Percentiles rank a stretch among this genome's conserved stretches.
These are phyloP conservation scores for Pheosia gnoma DNA, from an alignment of 2,888 invertebrate genomes.

Conservation along the genomic window DNA sequence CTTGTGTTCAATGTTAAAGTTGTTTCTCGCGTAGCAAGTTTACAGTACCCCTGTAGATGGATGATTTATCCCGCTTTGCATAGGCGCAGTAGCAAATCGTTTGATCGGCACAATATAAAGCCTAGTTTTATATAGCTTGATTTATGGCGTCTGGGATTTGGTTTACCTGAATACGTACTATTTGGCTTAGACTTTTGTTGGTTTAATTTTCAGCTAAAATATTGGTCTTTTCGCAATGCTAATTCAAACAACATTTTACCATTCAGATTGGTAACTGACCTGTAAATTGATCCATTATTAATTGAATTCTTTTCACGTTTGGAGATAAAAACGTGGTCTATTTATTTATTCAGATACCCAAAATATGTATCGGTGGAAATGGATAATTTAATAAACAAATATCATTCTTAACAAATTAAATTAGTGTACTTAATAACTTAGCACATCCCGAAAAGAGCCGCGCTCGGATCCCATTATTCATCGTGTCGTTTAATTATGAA, in stretches of 20 bases:
- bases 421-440: conserved; percentile 15
- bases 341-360: too few species aligned
- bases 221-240: neutral
- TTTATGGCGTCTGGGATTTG: conserved; percentile 15
- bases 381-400: neutral
- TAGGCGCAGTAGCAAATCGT: conserved; percentile 25
- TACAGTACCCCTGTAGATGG: conserved; percentile 19
- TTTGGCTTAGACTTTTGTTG: neutral
- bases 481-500: conserved; percentile 12
- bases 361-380: neutral
- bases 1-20: neutral
- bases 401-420: neutral
- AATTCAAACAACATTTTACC: neutral
- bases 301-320: too few species aligned
- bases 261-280: too few species aligned
- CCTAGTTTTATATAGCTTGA: conserved; percentile 20
- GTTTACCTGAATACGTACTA: neutral
- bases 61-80: conserved; percentile 26
- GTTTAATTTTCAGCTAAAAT: neutral
- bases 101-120: conserved; percentile 16
- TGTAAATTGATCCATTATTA: too few species aligned
- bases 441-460: neutral
- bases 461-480: neutral
- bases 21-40: neutral
- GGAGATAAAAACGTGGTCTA: too few species aligned